These are phyloP conservation scores for Crotalus tigris DNA, from an alignment of 2,113 vertebrate species.

Conservation along the genomic window DNA sequence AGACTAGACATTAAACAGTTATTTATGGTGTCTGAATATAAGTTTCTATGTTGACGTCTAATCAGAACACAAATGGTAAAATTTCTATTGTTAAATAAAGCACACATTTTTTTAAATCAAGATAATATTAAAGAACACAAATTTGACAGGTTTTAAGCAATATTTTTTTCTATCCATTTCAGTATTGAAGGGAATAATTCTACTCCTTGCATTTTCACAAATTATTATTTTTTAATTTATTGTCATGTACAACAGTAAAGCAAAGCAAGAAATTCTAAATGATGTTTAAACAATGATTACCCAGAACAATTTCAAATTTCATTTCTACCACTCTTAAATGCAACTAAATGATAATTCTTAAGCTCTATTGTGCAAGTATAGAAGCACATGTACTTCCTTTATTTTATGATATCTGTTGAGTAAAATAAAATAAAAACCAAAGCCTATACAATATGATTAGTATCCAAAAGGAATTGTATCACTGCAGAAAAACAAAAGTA, in stretches of 20 bases:
- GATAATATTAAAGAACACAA: neutral
- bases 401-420: neutral
- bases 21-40: neutral
- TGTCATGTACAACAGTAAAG: neutral
- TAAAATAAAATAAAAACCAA: neutral
- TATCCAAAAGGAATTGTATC: neutral
- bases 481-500: neutral
- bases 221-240: neutral
- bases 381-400: neutral
- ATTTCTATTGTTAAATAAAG: slow-evolving; percentile 11
- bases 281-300: neutral
- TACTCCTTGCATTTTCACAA: neutral
- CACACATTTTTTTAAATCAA: neutral
- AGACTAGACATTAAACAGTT: slow-evolving; percentile 4
- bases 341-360: neutral
- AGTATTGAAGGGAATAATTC: neutral
- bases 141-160: neutral
- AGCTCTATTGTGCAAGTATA: neutral
- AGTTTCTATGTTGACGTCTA: neutral
- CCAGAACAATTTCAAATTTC: neutral
- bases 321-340: neutral
- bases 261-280: neutral
- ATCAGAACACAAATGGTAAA: slow-evolving; percentile 1
- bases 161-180: neutral
- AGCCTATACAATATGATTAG: neutral